A percentile compares a stretch with the other conserved stretches of the same genome.
phyloP scores from a whole-genome alignment of 2,113 vertebrate genomes.

The Lampris megalopsis region DNA sequence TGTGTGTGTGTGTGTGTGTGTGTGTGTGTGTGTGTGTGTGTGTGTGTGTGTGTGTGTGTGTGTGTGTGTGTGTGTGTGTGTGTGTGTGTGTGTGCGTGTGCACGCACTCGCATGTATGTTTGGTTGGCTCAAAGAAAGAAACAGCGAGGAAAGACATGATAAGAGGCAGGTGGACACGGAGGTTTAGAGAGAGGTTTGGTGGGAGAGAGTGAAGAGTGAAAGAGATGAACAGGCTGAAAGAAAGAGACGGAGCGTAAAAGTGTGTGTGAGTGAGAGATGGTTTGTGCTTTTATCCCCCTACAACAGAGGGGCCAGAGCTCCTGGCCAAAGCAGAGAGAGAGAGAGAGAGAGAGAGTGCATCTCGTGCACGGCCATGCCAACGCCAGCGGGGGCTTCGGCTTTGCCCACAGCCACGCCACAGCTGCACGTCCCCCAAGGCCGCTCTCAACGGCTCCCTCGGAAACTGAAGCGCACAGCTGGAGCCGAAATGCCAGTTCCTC shows the following conservation, averaged over 20 bases:
- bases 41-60: not conserved
- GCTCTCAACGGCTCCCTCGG: slow-evolving; percentile 47
- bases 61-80: not conserved
- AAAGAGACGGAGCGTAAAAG: not conserved
- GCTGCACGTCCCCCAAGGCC: slow-evolving; percentile 60
- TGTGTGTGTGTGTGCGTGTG: not conserved
- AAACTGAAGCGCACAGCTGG: slow-evolving; percentile 41
- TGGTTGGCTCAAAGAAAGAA: not conserved
- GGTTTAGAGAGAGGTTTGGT: not conserved
- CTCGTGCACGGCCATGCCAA: slow-evolving; percentile 49
- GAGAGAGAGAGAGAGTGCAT: slow-evolving; percentile 17
- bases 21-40: not conserved
- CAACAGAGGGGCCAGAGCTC: slow-evolving; percentile 36
- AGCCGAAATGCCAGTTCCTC: slow-evolving; percentile 75
- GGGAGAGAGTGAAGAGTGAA: not conserved
- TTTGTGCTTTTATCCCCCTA: not conserved
- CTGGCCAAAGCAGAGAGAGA: slow-evolving; percentile 24
- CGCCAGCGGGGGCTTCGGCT: slow-evolving; percentile 57
- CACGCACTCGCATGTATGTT: too few species aligned
- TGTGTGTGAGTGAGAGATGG: slow-evolving; percentile 13
- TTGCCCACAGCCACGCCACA: slow-evolving; percentile 40
- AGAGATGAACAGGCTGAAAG: slow-evolving; percentile 13
- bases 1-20: not conserved
- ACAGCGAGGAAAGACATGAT: not conserved
- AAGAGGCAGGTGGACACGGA: not conserved